These are phyloP conservation scores for Meriones psammophilus DNA, from an alignment of 2,797 vertebrate species.

Conservation along the genomic window DNA sequence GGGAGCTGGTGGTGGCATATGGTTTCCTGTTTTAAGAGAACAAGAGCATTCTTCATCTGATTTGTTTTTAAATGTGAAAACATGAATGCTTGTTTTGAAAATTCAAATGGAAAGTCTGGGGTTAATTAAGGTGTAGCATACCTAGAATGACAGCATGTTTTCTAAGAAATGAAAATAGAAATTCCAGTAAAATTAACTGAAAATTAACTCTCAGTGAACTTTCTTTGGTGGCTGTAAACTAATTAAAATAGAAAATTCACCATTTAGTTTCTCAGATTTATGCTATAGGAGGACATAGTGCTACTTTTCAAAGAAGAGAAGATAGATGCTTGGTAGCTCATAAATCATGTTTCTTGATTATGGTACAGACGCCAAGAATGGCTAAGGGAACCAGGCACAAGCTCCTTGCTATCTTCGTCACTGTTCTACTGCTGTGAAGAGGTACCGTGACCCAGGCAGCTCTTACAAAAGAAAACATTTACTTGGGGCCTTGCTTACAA, in stretches of 20 bases:
- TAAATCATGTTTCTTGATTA: neutral
- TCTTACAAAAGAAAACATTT: neutral
- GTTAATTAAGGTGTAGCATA: slow-evolving; percentile 48
- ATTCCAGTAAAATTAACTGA: slow-evolving; percentile 69
- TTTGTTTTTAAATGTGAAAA: slow-evolving; percentile 63
- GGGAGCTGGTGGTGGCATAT: slow-evolving; percentile 1
- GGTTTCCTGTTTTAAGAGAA: slow-evolving; percentile 57
- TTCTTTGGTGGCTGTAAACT: slow-evolving; percentile 75
- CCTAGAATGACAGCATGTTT: slow-evolving; percentile 52
- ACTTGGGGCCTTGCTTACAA: neutral
- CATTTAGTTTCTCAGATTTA: slow-evolving; percentile 55
- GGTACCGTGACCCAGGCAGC: neutral
- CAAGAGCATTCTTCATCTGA: slow-evolving; percentile 2
- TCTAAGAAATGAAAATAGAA: slow-evolving; percentile 49
- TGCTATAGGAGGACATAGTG: neutral
- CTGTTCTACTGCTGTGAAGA: neutral
- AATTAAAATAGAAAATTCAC: slow-evolving; percentile 81
- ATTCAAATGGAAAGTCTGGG: slow-evolving; percentile 54
- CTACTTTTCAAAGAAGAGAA: slow-evolving; percentile 51
- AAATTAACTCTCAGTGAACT: slow-evolving; percentile 69
- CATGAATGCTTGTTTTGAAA: slow-evolving; percentile 60
- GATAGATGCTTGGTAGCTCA: neutral
- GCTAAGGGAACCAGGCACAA: neutral
- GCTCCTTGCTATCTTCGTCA: neutral
- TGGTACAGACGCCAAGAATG: neutral